Percentiles rank a stretch among this genome's conserved stretches.
These are phyloP conservation scores for Pentalonia nigronervosa DNA, from an alignment of 1,140 invertebrate species.

Conservation along the genomic window DNA sequence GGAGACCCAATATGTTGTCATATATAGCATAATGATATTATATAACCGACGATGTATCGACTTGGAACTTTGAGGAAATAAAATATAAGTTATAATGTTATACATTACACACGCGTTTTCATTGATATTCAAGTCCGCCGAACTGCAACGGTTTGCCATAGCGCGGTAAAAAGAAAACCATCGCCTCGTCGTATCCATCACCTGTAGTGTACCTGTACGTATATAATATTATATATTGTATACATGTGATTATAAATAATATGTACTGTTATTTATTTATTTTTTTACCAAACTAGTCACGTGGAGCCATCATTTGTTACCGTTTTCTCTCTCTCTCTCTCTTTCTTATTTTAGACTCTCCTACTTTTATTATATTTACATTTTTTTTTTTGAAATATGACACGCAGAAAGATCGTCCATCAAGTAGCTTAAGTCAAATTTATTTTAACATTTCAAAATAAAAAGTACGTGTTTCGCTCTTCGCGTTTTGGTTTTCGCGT, in stretches of 20 bases:
- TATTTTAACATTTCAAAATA: not conserved
- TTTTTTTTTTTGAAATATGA: not conserved
- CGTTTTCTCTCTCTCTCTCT: not conserved
- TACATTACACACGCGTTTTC: not conserved
- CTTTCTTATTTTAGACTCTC: not conserved
- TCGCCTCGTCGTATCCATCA: not conserved
- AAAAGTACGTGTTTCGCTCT: not conserved
- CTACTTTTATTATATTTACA: constrained; percentile 22
- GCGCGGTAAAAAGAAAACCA: not conserved
- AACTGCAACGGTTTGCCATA: not conserved
- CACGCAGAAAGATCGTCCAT: not conserved
- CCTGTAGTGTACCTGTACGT: not conserved
- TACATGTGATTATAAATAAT: not conserved
- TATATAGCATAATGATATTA: too few relatives aligned
- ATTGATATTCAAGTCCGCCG: not conserved
- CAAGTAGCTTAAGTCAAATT: not conserved
- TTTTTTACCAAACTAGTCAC: constrained; percentile 32
- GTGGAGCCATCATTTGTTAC: not conserved
- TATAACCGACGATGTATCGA: too few relatives aligned
- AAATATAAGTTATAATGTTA: too few relatives aligned
- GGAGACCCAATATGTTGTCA: too few relatives aligned
- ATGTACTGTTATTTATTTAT: not conserved
- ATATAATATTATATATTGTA: not conserved
- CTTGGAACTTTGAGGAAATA: too few relatives aligned
- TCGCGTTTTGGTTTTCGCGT: not conserved